phyloP scores from a whole-genome alignment of 2,797 vertebrate species.

The Cheirogaleus major region DNA sequence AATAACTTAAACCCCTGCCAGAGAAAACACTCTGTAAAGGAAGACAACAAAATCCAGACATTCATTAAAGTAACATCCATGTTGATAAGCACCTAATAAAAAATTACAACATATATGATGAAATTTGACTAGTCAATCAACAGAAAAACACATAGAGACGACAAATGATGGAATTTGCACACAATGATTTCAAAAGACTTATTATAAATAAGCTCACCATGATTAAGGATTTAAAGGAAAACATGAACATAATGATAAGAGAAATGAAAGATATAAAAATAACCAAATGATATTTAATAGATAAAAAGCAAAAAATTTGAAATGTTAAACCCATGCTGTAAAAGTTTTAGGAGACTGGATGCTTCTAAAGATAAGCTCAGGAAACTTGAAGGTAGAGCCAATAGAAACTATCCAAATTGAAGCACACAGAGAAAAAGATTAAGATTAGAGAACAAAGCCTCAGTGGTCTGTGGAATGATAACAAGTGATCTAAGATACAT shows the following conservation, averaged over 20 bases:
- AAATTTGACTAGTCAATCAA: neutral
- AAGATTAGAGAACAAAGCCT: neutral
- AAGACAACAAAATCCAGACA: neutral
- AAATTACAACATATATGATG: neutral
- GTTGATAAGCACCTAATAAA: neutral
- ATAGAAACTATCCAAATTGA: neutral
- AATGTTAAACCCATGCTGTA: neutral
- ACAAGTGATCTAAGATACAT: neutral
- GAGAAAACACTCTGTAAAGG: neutral
- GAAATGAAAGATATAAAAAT: neutral
- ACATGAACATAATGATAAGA: neutral
- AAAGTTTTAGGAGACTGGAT: neutral
- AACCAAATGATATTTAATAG: neutral
- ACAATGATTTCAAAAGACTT: neutral
- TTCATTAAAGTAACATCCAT: neutral
- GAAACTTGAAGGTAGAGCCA: neutral
- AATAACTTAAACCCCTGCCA: neutral
- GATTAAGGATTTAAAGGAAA: neutral
- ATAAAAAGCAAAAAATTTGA: neutral
- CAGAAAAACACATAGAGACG: neutral
- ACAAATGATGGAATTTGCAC: neutral
- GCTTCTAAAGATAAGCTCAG: neutral
- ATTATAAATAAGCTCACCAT: neutral
- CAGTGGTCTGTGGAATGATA: neutral
- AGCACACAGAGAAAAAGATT: neutral